Percentiles rank a stretch among this genome's conserved stretches.
phyloP scores from a whole-genome alignment of 2,888 invertebrate genomes.

The Ferdinandea cuprea region DNA sequence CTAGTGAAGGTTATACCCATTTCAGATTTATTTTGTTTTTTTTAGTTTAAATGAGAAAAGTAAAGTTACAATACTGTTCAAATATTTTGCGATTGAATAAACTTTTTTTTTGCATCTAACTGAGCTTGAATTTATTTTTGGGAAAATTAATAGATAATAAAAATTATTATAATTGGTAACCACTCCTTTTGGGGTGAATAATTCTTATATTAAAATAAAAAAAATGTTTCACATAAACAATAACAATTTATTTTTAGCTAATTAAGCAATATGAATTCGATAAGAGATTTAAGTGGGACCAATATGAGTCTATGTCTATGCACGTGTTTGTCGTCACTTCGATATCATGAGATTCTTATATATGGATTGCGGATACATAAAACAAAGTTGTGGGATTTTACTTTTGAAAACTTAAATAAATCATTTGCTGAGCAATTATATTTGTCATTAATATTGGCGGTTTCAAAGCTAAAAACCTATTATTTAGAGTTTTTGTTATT shows the following conservation, averaged over 20 bases:
- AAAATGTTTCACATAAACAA: background rate
- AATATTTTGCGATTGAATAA: background rate
- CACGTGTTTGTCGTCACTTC: slow-evolving; percentile 25
- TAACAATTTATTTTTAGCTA: slow-evolving; percentile 32
- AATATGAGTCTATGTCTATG: slow-evolving; percentile 3
- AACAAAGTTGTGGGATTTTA: background rate
- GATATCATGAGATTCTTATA: background rate
- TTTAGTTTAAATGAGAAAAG: no score
- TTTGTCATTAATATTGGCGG: no score
- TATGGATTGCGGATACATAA: slow-evolving; percentile 22
- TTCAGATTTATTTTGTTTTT: no score
- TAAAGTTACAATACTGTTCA: no score
- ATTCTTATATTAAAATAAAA: slow-evolving; percentile 1
- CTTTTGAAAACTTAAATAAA: no score
- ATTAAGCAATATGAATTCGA: slow-evolving; percentile 42
- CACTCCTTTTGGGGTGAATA: slow-evolving; percentile 17
- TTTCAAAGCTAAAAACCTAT: no score
- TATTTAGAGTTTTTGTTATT: no score
- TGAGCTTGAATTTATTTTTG: background rate
- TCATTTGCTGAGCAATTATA: no score
- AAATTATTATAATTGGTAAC: slow-evolving; percentile 12
- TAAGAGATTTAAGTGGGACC: background rate
- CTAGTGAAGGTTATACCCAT: no score
- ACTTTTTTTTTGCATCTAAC: background rate
- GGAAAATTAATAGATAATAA: slow-evolving; percentile 25